Evolutionary conservation across 1,140 invertebrate genomes (phyloP), one percentile per base, ranked within the genome.

Genomic region (Maconellicoccus hirsutus): DNA sequence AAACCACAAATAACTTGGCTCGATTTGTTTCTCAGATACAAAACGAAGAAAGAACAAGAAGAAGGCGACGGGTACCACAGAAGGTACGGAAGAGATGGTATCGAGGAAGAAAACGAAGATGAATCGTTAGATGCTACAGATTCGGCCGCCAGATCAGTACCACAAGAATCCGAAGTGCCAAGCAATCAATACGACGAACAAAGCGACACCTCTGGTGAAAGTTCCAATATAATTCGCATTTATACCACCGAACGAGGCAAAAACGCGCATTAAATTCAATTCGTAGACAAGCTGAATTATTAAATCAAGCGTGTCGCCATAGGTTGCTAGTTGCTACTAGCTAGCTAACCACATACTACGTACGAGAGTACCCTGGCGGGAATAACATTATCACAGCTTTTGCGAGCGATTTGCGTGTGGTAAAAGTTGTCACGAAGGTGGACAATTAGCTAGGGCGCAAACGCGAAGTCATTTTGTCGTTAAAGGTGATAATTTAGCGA

Each of bases 221-320:
- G 61, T 66, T 66, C 61, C 10, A 66, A 66, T 16, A 26, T 66
- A 10, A 19, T 66, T 66, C 61, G 19, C 10, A 66, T 66, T 66
- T 66, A 25, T 22, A 23, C 61, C 19, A 66, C 61, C 4, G 10
- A 66, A 25, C 61, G 61, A 23, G 61, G 61, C 8, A 66, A 25
- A 66, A 66, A 66, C 61, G 61, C 61, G 8, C 61, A 66, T 66
- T 66, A 66, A 66, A n/a, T n/a, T n/a, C n/a, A n/a, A n/a, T n/a
- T n/a, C n/a, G n/a, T n/a, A n/a, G n/a, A n/a, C n/a, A n/a, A n/a
- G n/a, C n/a, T n/a, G n/a, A n/a, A n/a, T n/a, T n/a, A n/a, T n/a
- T n/a, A n/a, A n/a, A n/a, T n/a, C n/a, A n/a, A n/a, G n/a, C n/a
- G n/a, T n/a, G n/a, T n/a, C n/a, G n/a, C n/a, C n/a, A n/a, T n/a